These are phyloP conservation scores for Drymodes brunneopygia DNA, from an alignment of 2,113 vertebrate genomes.

Conservation along the genomic window DNA sequence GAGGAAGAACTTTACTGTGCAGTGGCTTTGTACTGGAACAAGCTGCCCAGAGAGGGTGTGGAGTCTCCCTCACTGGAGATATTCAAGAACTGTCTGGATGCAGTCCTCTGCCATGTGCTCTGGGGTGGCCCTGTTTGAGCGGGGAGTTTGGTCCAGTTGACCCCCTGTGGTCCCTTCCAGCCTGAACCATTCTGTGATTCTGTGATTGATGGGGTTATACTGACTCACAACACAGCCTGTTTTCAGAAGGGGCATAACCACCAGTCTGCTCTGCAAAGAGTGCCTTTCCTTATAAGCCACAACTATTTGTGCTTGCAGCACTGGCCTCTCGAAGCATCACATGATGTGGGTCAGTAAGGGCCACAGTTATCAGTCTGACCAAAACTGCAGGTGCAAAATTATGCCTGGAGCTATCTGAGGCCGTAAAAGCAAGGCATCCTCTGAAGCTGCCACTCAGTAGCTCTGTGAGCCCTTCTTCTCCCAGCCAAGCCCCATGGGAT, in stretches of 20 bases:
- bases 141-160: no score
- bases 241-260: background rate
- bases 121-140: background rate
- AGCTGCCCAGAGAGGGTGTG: background rate
- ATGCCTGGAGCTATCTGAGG: background rate
- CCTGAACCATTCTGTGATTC: background rate
- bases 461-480: background rate
- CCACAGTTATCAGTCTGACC: background rate
- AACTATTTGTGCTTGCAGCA: background rate
- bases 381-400: background rate
- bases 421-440: constrained; percentile 11
- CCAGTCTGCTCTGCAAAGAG: background rate
- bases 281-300: background rate
- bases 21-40: background rate
- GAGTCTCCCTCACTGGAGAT: background rate
- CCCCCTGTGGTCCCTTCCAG: background rate
- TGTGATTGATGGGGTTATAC: background rate
- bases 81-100: background rate
- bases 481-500: accelerated
- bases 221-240: background rate
- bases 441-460: background rate
- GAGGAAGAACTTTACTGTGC: background rate
- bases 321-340: background rate
- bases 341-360: background rate
- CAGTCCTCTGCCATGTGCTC: background rate